Evolutionary conservation across 1,140 invertebrate genomes (phyloP), one percentile per base, ranked within the genome.

Genomic region (Sarcophaga peregrina): DNA sequence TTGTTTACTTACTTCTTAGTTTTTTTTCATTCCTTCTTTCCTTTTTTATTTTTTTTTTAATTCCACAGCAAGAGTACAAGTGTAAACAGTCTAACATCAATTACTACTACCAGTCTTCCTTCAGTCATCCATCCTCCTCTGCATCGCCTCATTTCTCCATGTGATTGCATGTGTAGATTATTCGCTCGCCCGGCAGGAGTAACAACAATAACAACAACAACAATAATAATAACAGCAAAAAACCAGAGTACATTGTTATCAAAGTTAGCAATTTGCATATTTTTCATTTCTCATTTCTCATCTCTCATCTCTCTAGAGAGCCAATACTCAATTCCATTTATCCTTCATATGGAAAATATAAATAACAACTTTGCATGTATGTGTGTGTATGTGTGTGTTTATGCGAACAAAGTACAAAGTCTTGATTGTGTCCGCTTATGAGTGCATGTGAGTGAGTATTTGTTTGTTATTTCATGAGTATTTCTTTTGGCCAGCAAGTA

Each of bases 251-350:
- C 17, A 20, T 7, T 25, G 20, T 20, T 68, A 68, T 8, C 10
- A 68, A 78, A 25, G 25, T 47, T 4, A 47, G 17, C 75, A 78
- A 78, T 78, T 78, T 78, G 75, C 75, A 78, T 78, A 78, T 78
- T 78, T 25, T 47, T 78, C 25, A 37, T 37, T 78, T 25, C 75
- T 78, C 13, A 78, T 50, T 52, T 50, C 75, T 45, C 75, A 37
- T 37, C 50, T 25, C 75, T 78, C 13, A 78, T 50, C 50, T 50
- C 75, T 45, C 75, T 78, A 13, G 75, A 25, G 75, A 78, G 17
- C 13, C 17, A 50, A 50, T 50, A 50, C 17, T 20, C 75, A 78
- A 50, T 52, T 78, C 47, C 74, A 48, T 48, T 15, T 48, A n/a
- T 76, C 62, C 17, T 58, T 7, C n/a, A n/a, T n/a, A 58, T 58